phyloP scores from a whole-genome alignment of 2,888 invertebrate species.

The Tenthredo notha region DNA sequence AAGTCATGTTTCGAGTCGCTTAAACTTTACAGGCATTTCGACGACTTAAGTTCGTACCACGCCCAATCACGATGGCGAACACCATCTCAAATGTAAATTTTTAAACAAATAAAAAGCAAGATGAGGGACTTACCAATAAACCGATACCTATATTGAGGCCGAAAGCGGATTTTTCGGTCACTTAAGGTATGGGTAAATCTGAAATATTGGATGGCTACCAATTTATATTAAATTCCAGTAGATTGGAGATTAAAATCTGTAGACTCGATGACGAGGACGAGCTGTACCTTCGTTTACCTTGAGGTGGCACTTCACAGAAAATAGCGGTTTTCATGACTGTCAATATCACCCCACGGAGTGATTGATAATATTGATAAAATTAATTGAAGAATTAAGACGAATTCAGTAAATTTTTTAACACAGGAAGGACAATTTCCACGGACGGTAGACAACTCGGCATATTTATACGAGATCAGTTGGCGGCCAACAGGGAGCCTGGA shows the following conservation, averaged over 20 bases:
- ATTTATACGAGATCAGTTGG: constrained; percentile 30
- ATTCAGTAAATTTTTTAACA: neutral
- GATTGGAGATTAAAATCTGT: constrained; percentile 20
- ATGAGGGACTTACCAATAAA: neutral
- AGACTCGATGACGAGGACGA: neutral
- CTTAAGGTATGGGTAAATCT: neutral
- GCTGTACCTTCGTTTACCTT: neutral
- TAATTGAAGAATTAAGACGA: neutral
- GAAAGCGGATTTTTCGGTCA: neutral
- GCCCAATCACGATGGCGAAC: neutral
- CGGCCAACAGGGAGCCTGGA: constrained; percentile 13
- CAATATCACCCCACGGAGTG: no score
- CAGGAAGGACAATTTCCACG: neutral
- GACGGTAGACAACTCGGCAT: neutral
- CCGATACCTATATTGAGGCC: neutral
- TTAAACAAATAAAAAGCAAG: neutral
- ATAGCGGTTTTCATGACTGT: neutral
- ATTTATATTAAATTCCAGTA: constrained; percentile 33
- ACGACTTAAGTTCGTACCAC: neutral
- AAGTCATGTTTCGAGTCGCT: constrained; percentile 18
- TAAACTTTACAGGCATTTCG: constrained; percentile 1
- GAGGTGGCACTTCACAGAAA: neutral
- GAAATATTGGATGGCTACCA: neutral
- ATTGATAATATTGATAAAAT: neutral
- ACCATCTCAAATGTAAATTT: neutral